Conservation (phyloP, 2,797 vertebrate species). For the Aulostomus chinensis region DNA sequence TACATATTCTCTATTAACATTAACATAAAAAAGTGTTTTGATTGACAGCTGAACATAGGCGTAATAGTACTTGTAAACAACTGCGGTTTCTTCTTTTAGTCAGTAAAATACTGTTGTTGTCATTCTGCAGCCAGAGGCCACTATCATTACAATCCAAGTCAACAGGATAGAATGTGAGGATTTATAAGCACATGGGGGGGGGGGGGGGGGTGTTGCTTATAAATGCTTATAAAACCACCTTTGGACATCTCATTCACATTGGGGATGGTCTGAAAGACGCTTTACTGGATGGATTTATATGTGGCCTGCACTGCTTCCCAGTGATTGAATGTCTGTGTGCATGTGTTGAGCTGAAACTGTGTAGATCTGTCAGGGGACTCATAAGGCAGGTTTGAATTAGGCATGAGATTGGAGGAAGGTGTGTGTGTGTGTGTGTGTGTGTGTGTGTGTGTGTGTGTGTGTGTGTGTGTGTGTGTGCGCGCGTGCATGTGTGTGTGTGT, state of each 20-base stretch:
- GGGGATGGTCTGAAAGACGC: conserved; percentile 70
- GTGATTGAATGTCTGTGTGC: conserved; percentile 80
- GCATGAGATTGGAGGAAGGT: conserved; percentile 66
- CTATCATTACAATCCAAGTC: conserved; percentile 16
- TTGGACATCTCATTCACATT: conserved; percentile 74
- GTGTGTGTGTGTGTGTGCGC: conserved; percentile 42
- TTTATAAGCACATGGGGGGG: conserved; percentile 46
- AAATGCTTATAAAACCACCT: conserved; percentile 64
- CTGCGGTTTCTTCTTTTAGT: too few relatives aligned
- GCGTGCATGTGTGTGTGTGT: conserved; percentile 48
- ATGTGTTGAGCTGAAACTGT: conserved; percentile 71
- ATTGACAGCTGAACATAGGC: too few relatives aligned
- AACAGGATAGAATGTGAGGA: conserved; percentile 38
- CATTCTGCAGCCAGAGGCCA: conserved; percentile 1
- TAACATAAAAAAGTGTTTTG: too few relatives aligned
- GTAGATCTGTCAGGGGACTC: conserved; percentile 74
- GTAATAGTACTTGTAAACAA: conserved; percentile 5
- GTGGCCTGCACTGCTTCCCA: conserved; percentile 52
- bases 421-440: conserved; percentile 41
- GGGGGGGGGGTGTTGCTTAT: background rate
- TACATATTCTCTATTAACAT: conserved; percentile 41
- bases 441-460: conserved; percentile 50
- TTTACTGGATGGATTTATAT: conserved; percentile 77
- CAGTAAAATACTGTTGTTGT: background rate
- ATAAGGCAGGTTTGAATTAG: conserved; percentile 80